These are phyloP conservation scores for Melieria crassipennis DNA, from an alignment of 2,888 invertebrate species.

Conservation along the genomic window DNA sequence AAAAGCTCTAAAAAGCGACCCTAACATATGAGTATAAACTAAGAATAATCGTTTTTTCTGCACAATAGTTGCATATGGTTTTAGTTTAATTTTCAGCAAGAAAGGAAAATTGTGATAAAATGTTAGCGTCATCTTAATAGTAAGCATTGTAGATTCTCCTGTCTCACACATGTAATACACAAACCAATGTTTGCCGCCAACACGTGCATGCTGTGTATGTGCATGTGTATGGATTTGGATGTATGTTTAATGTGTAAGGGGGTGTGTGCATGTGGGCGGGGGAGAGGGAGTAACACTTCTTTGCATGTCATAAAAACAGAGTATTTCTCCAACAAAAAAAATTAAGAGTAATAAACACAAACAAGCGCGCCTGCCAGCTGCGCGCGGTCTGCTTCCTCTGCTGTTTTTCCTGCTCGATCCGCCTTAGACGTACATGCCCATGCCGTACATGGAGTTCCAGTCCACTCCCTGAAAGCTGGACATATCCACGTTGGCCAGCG, in stretches of 20 bases:
- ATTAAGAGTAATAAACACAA: neutral
- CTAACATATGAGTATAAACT: too few species aligned
- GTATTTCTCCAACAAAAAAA: neutral
- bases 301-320: too few species aligned
- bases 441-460: slow-evolving; percentile 91
- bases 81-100: neutral
- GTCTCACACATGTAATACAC: neutral
- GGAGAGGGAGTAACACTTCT: neutral
- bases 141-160: neutral
- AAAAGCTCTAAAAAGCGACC: too few species aligned
- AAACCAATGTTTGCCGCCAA: too few species aligned
- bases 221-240: neutral
- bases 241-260: slow-evolving; percentile 5
- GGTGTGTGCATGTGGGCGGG: neutral
- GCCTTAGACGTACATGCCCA: slow-evolving; percentile 85
- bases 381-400: neutral
- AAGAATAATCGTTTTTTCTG: too few species aligned
- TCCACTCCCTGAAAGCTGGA: slow-evolving; percentile 91
- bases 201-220: neutral
- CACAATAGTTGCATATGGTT: too few species aligned
- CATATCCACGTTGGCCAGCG: slow-evolving; percentile 90
- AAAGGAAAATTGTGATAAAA: neutral
- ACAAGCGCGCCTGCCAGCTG: too few species aligned
- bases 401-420: neutral
- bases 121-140: neutral